Conservation (phyloP, 2,888 invertebrate genomes). For the Camptogramma bilineatum region DNA sequence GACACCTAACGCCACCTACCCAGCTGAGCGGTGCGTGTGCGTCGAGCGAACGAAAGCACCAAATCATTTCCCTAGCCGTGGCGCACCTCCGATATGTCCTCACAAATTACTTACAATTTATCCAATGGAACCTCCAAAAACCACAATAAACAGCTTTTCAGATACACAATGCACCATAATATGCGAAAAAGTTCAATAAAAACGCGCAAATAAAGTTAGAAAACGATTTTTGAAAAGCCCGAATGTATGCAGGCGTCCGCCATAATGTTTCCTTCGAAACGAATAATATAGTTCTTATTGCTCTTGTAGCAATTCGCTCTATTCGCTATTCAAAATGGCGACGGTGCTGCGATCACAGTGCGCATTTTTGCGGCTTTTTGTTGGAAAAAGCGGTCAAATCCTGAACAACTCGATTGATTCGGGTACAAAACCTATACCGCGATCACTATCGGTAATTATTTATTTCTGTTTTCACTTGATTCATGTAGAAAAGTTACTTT, state of each 20-base stretch:
- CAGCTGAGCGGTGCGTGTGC: conserved; percentile 85
- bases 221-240: conserved; percentile 86
- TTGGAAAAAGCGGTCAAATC: conserved; percentile 78
- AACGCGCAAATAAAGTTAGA: conserved; percentile 84
- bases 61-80: conserved; percentile 86
- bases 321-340: conserved; percentile 87
- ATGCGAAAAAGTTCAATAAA: conserved; percentile 86
- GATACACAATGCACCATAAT: conserved; percentile 83
- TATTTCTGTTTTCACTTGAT: conserved; percentile 72
- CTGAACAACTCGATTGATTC: conserved; percentile 80
- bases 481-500: conserved; percentile 74
- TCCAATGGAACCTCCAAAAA: conserved; percentile 80
- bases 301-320: conserved; percentile 85
- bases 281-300: conserved; percentile 86
- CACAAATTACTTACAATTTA: conserved; percentile 83
- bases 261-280: conserved; percentile 87
- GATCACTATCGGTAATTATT: conserved; percentile 83
- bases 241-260: conserved; percentile 85
- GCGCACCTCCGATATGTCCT: conserved; percentile 84
- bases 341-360: conserved; percentile 82
- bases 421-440: conserved; percentile 69
- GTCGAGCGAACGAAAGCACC: conserved; percentile 84
- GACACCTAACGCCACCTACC: conserved; percentile 84
- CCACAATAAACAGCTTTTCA: conserved; percentile 80
- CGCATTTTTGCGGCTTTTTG: conserved; percentile 82